phyloP scores from a whole-genome alignment of 2,888 invertebrate species.

The Erebia aethiops region DNA sequence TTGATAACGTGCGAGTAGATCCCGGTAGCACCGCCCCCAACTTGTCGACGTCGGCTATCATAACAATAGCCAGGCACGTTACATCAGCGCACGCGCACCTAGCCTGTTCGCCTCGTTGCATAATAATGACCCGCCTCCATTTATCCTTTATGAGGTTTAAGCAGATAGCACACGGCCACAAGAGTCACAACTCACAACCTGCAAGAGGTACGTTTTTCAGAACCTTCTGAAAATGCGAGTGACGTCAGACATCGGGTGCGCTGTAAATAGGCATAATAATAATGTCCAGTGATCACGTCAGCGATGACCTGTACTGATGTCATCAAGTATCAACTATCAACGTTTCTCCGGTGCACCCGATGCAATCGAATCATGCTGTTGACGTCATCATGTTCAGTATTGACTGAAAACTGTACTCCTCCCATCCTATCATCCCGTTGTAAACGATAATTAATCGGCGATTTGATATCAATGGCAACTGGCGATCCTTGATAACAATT shows the following conservation, averaged over 20 bases:
- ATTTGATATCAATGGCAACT: too few relatives aligned
- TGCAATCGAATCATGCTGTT: not conserved
- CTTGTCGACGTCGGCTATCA: constrained; percentile 50
- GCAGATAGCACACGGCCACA: not conserved
- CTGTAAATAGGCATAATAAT: not conserved
- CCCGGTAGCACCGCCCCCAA: constrained; percentile 42
- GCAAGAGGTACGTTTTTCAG: not conserved
- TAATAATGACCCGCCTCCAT: constrained; percentile 34
- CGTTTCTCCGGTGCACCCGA: not conserved
- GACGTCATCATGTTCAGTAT: not conserved
- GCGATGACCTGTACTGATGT: not conserved
- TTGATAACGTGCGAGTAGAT: constrained; percentile 20
- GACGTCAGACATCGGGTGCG: not conserved
- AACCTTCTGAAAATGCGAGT: not conserved
- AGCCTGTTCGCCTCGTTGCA: constrained; percentile 41
- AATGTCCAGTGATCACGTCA: not conserved
- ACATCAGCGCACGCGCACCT: constrained; percentile 48
- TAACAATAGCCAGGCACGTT: constrained; percentile 47
- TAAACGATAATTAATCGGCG: too few relatives aligned
- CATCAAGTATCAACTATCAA: not conserved
- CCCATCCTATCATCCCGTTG: too few relatives aligned
- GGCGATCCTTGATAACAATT: too few relatives aligned
- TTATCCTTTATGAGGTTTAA: constrained; percentile 11
- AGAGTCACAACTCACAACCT: not conserved
- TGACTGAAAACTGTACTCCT: too few relatives aligned